Evolutionary conservation across 1,140 invertebrate genomes (phyloP), one percentile per base, ranked within the genome.

Genomic region (Centruroides sculpturatus): DNA sequence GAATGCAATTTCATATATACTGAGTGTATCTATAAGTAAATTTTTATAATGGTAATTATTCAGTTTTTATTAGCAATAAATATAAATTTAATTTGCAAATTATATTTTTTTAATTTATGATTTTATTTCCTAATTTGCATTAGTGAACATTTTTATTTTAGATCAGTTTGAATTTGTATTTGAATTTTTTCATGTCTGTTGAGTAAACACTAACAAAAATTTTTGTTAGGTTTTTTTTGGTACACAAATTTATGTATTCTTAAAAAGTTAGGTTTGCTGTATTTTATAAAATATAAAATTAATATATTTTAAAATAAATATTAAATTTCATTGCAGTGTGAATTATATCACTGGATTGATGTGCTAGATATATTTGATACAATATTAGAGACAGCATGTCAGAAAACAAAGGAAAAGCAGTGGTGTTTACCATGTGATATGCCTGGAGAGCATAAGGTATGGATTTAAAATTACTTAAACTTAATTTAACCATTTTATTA

Each of bases 341-440:
- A 93, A 75, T 76, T 93, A 10, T 88, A 86, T 70, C 88, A 93
- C 72, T 93, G 89, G 89, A 86, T 87, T 57, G 86, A 90, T 77
- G 83, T 91, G 5, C 75, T 93, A 47, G 88, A 92, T 76, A 79
- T 84, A 23, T 89, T 86, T 76, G 89, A 92, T 74, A 79, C 79
- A 57, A 85, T 92, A 64, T 74, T 92, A 64, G 87, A 87, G 69
- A 80, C 82, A 70, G 85, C 86, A 47, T 83, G 84, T 48, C 75
- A 81, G 49, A 80, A 79, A 66, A 78, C 79, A 56, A 75, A 75
- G 35, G 81, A 81, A 60, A 84, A 82, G 70, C 80, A 82, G 69
- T 91, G 89, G 87, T 81, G 83, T 67, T 71, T 92, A 64, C 79
- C 82, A 46, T 89, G 86, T 75, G 88, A 92, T 79, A 71, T 80